phyloP scores from a whole-genome alignment of 2,797 vertebrate species.

The Emys orbicularis region DNA sequence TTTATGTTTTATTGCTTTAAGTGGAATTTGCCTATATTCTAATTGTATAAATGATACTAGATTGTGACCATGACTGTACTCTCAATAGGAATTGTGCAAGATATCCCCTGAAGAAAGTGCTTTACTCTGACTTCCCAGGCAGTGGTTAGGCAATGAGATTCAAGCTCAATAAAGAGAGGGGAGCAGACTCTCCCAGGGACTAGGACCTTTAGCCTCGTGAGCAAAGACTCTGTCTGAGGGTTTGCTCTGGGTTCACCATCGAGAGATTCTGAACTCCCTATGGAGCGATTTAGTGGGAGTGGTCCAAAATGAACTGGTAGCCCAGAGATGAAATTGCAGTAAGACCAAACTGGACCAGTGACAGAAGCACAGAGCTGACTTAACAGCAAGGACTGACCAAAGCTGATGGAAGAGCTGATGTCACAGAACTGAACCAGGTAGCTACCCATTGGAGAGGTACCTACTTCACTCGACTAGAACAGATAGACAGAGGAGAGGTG shows the following conservation, averaged over 20 bases:
- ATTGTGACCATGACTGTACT: not conserved
- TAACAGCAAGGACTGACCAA: not conserved
- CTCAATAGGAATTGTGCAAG: not conserved
- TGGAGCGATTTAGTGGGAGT: not conserved
- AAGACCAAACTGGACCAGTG: not conserved
- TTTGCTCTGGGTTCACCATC: not conserved
- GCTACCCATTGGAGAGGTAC: not conserved
- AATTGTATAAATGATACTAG: not conserved
- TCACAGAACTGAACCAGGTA: not conserved
- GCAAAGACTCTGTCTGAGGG: not conserved
- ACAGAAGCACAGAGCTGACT: not conserved
- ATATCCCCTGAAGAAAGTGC: not conserved
- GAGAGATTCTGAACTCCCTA: not conserved
- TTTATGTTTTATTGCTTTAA: not conserved
- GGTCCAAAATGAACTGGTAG: not conserved
- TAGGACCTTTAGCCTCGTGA: not conserved
- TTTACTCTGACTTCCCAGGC: not conserved
- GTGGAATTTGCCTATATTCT: not conserved
- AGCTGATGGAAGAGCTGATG: not conserved
- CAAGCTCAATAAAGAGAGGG: not conserved
- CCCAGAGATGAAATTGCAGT: not conserved
- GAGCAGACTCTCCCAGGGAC: not conserved
- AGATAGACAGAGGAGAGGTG: not conserved
- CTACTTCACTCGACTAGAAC: not conserved
- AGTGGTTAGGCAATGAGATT: not conserved